Evolutionary conservation across 2,888 invertebrate species (phyloP).

Genomic region (Eurois occulta): DNA sequence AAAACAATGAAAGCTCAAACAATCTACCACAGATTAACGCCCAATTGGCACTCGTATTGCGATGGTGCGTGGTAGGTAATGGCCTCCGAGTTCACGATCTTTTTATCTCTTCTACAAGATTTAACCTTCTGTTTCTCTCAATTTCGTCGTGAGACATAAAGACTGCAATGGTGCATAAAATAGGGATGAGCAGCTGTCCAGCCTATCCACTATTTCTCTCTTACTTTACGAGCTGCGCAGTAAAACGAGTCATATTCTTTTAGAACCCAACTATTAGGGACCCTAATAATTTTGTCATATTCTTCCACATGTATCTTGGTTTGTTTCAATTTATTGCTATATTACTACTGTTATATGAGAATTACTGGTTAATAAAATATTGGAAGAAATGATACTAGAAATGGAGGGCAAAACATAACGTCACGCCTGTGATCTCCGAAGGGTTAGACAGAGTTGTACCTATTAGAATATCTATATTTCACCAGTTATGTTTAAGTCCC

Average conservation of each 20-base stretch:
- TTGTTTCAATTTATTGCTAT: slow-evolving; percentile 56
- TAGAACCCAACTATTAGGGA: slow-evolving; percentile 55
- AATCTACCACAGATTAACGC: neutral
- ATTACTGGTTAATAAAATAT: slow-evolving; percentile 27
- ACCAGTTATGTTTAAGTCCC: too few species aligned
- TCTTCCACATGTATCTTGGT: slow-evolving; percentile 35
- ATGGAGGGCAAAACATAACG: neutral
- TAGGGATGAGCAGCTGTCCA: slow-evolving; percentile 57
- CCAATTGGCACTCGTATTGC: neutral
- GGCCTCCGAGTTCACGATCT: neutral
- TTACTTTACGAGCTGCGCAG: slow-evolving; percentile 60
- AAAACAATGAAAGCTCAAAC: neutral
- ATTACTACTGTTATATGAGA: slow-evolving; percentile 20
- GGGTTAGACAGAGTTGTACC: neutral
- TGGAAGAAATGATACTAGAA: neutral
- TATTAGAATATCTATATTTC: neutral
- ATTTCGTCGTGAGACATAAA: slow-evolving; percentile 35
- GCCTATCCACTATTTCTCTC: slow-evolving; percentile 54
- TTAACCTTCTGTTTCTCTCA: slow-evolving; percentile 25
- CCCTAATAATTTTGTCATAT: slow-evolving; percentile 65
- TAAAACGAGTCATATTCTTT: slow-evolving; percentile 63
- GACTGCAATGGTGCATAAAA: slow-evolving; percentile 63
- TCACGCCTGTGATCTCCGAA: neutral
- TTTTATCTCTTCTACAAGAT: neutral
- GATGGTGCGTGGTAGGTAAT: neutral